These are phyloP conservation scores for Apocheima hispidaria DNA, from an alignment of 2,888 invertebrate genomes.

Conservation along the genomic window DNA sequence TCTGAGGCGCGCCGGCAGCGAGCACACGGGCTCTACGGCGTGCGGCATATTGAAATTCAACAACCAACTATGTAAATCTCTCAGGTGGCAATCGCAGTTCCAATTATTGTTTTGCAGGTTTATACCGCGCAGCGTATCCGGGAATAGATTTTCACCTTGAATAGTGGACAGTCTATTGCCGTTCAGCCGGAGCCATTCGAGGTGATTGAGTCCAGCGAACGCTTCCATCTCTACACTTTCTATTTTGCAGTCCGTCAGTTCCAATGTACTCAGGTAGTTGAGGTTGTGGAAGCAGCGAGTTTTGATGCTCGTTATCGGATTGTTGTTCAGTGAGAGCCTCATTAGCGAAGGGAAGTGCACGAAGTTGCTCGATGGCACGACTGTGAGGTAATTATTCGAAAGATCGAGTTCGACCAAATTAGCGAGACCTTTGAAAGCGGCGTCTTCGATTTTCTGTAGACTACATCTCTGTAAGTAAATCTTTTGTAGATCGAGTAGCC, in stretches of 20 bases:
- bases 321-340: conserved; percentile 92
- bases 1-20: conserved; percentile 88
- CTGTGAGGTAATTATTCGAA: conserved; percentile 91
- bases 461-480: conserved; percentile 93
- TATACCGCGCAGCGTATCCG: conserved; percentile 92
- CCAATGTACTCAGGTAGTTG: conserved; percentile 91
- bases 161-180: conserved; percentile 92
- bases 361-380: conserved; percentile 92
- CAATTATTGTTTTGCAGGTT: conserved; percentile 95
- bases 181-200: conserved; percentile 94
- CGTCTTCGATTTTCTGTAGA: conserved; percentile 91
- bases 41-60: conserved; percentile 91
- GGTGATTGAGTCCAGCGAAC: conserved; percentile 91
- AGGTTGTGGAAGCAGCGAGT: conserved; percentile 91
- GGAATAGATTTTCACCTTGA: conserved; percentile 89
- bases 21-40: conserved; percentile 92
- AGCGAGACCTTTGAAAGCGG: conserved; percentile 93
- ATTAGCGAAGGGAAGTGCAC: conserved; percentile 92
- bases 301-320: conserved; percentile 91
- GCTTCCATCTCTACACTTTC: conserved; percentile 91
- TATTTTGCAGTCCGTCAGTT: conserved; percentile 93
- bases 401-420: conserved; percentile 96
- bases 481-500: conserved; percentile 94
- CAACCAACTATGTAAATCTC: conserved; percentile 92
- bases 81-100: conserved; percentile 94